Base-by-base conservation (phyloP, 37 sponge, comb jelly and placozoan genomes). In the Beroe forskalii region DNA sequence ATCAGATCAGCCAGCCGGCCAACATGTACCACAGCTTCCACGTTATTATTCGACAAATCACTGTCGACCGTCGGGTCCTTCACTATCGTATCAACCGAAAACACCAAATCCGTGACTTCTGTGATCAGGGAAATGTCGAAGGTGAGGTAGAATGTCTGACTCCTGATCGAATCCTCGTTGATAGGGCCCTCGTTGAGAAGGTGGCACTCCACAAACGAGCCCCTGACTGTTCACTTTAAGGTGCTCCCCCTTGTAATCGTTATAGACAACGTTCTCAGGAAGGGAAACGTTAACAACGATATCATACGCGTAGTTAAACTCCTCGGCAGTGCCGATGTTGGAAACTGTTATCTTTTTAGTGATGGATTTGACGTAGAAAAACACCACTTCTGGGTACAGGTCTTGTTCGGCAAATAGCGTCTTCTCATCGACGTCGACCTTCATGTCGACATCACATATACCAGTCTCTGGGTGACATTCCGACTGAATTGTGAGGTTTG, bases 391-490 rank as follows among this genome's bases (percentile, higher is more conserved):
- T 14, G 55, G 55, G 86, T 44, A 80, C n/a, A 44, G 1, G 27
- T 80, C 40, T 1, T 37, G 28, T 48, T 80, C 48, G 48, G 24
- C 8, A 37, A 80, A 80, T 19, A 37, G 37, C 6, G 23, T 23
- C n/a, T 3, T 9, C 0, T 4, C 6, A 8, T 22, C 86, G 0
- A 41, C 40, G 28, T 41, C 86, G 27, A 80, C 55, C 27, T 35
- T 9, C 48, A 80, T 35, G 27, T 80, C 86, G 17, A 38, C 86
- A 33, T 20, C 42, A 44, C 86, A 80, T 25, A 80, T 43, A 24
- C 55, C 44, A 23, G 86, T 80, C 1, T 80, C 86, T 6, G 86
- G 86, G 86, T 80, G 44, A 42, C 86, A 80, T 27, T 44, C 25
- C 3, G 86, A 80, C 55, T 41, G 44, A 24, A 80, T 80, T 4